Conservation (phyloP, 2,113 vertebrate genomes). For the Myotis davidii region DNA sequence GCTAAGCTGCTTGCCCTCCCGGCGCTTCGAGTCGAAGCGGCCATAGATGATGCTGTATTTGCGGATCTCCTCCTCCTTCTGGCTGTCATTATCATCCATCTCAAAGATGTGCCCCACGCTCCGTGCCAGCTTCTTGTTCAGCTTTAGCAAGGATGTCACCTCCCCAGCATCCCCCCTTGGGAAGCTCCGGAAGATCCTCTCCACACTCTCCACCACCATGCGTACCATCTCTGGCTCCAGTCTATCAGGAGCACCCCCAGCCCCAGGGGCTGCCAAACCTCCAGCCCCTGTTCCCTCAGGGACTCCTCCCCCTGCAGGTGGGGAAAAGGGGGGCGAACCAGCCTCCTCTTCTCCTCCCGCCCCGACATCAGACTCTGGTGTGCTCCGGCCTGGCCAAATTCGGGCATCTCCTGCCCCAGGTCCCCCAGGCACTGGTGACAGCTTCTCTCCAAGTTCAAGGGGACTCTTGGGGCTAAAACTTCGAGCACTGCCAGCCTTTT, state of each 20-base stretch:
- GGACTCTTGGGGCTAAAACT: slow-evolving; percentile 92
- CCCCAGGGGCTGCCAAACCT: slow-evolving; percentile 86
- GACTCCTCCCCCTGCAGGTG: slow-evolving; percentile 77
- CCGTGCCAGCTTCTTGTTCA: slow-evolving; percentile 96
- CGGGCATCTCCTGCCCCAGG: slow-evolving; percentile 77
- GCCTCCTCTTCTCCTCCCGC: slow-evolving; percentile 89
- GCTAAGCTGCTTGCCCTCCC: slow-evolving; percentile 95
- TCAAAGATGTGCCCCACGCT: slow-evolving; percentile 96
- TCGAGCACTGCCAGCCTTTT: slow-evolving; percentile 85
- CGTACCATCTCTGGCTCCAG: slow-evolving; percentile 91
- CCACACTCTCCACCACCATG: slow-evolving; percentile 93
- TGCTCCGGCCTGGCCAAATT: slow-evolving; percentile 91
- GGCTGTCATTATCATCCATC: slow-evolving; percentile 90
- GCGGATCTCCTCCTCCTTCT: slow-evolving; percentile 95
- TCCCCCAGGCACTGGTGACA: slow-evolving; percentile 87
- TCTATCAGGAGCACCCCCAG: slow-evolving; percentile 85
- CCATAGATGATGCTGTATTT: slow-evolving; percentile 97
- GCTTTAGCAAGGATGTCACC: slow-evolving; percentile 91
- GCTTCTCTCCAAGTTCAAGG: slow-evolving; percentile 93
- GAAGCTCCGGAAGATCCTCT: slow-evolving; percentile 91
- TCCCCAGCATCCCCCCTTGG: slow-evolving; percentile 90
- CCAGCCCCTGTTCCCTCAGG: slow-evolving; percentile 86
- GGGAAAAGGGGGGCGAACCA: slow-evolving; percentile 88
- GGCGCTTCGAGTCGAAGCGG: slow-evolving; percentile 94
- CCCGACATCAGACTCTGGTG: slow-evolving; percentile 89